Evolutionary conservation across 2,888 invertebrate genomes (phyloP).

Genomic region (Eupithecia abbreviata): DNA sequence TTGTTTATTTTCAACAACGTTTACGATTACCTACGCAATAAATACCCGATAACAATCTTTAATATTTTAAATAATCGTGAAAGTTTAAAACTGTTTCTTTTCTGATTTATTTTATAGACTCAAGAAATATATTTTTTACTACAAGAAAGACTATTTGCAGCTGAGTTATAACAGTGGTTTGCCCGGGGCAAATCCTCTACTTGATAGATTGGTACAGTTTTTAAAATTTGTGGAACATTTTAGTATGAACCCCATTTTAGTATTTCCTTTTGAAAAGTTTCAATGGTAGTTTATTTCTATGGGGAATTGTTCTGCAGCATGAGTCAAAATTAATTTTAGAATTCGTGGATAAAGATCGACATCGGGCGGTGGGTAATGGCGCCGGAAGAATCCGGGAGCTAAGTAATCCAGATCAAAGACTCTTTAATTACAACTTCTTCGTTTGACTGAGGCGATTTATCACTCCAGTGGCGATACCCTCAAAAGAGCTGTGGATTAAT

Average conservation of each 20-base stretch:
- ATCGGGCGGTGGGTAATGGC: slow-evolving; percentile 42
- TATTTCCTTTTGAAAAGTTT: background rate
- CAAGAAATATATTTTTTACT: slow-evolving; percentile 15
- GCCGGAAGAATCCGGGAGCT: slow-evolving; percentile 54
- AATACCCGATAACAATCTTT: no score
- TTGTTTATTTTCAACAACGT: no score
- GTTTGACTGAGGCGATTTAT: slow-evolving; percentile 72
- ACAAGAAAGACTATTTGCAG: slow-evolving; percentile 25
- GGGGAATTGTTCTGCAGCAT: slow-evolving; percentile 40
- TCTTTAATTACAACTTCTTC: slow-evolving; percentile 73
- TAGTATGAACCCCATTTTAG: slow-evolving; percentile 2
- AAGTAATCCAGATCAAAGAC: slow-evolving; percentile 74
- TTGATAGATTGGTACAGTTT: slow-evolving; percentile 34
- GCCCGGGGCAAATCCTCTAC: slow-evolving; percentile 35
- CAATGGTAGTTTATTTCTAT: background rate
- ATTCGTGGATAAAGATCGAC: slow-evolving; percentile 45
- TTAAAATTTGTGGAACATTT: slow-evolving; percentile 29
- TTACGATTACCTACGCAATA: no score
- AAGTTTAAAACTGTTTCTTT: background rate
- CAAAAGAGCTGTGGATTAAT: slow-evolving; percentile 78
- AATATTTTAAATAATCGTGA: no score
- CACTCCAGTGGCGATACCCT: slow-evolving; percentile 73
- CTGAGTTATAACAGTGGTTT: slow-evolving; percentile 25
- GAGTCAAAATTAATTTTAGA: slow-evolving; percentile 47
- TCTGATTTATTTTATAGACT: slow-evolving; percentile 6